Conservation (phyloP, 2,888 invertebrate genomes). For the Apamea crenata region DNA sequence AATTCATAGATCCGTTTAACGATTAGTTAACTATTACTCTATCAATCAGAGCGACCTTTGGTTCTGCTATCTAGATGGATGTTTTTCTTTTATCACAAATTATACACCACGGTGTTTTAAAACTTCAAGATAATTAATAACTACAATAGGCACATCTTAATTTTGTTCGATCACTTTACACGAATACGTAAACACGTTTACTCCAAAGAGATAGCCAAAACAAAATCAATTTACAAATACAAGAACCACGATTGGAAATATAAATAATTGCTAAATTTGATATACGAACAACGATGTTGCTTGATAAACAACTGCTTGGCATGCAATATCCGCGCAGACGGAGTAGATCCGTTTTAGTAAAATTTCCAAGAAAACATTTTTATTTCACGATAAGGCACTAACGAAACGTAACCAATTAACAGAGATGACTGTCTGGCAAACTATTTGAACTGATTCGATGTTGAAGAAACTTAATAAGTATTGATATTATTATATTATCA, state of each 20-base stretch:
- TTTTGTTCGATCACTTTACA: not conserved
- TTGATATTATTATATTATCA: constrained; percentile 40
- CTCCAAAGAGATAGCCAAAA: constrained; percentile 24
- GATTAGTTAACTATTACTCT: constrained; percentile 69
- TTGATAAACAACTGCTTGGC: constrained; percentile 70
- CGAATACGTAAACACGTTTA: constrained; percentile 15
- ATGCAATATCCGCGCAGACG: constrained; percentile 71
- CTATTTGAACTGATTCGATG: constrained; percentile 23
- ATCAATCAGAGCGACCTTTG: constrained; percentile 63
- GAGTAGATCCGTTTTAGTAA: constrained; percentile 59
- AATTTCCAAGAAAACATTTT: constrained; percentile 63
- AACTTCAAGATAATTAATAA: not conserved
- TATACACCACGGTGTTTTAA: not conserved
- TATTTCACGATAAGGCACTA: constrained; percentile 65
- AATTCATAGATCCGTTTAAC: constrained; percentile 74
- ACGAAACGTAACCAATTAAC: constrained; percentile 70
- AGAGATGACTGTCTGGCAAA: constrained; percentile 29
- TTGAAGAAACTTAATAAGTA: constrained; percentile 21
- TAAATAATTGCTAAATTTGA: constrained; percentile 66
- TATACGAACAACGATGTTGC: constrained; percentile 71
- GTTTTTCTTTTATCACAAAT: constrained; percentile 6
- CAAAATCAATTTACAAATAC: constrained; percentile 38
- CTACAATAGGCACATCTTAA: not conserved
- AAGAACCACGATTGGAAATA: constrained; percentile 54
- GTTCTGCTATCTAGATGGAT: not conserved